Percentiles rank a stretch among this genome's conserved stretches.
These are phyloP conservation scores for Australoheros scitulus DNA, from an alignment of 2,113 vertebrate genomes.

Conservation along the genomic window DNA sequence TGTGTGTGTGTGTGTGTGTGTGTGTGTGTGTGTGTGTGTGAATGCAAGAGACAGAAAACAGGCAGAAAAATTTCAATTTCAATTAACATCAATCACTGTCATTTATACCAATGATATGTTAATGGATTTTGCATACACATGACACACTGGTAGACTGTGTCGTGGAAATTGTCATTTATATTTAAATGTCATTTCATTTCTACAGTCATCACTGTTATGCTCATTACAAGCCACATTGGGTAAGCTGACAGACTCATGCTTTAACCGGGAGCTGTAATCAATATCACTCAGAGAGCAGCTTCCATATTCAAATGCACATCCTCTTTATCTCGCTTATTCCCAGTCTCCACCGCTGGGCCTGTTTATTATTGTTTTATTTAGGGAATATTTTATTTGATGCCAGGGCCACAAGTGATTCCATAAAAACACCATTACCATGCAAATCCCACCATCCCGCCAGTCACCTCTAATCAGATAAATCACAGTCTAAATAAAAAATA, in stretches of 20 bases:
- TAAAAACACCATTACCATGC: neutral
- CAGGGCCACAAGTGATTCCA: neutral
- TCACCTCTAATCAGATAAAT: neutral
- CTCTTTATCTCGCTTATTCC: neutral
- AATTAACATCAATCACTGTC: constrained; percentile 51
- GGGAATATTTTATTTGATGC: neutral
- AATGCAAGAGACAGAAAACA: neutral
- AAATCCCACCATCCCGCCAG: neutral
- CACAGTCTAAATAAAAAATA: neutral
- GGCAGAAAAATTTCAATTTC: neutral
- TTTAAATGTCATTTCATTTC: constrained; percentile 25
- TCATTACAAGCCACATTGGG: constrained; percentile 23
- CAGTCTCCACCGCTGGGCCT: neutral
- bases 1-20: too few relatives aligned
- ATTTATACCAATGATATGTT: neutral
- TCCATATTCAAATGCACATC: neutral
- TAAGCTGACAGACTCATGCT: constrained; percentile 1
- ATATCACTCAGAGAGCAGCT: constrained; percentile 1
- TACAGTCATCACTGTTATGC: constrained; percentile 1
- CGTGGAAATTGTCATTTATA: constrained; percentile 30
- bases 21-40: neutral
- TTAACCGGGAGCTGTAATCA: constrained; percentile 21
- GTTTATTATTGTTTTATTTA: constrained; percentile 3
- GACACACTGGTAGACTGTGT: neutral
- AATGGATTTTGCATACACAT: constrained; percentile 8